phyloP scores from a whole-genome alignment of 2,113 vertebrate species.

The Varanus komodoensis region DNA sequence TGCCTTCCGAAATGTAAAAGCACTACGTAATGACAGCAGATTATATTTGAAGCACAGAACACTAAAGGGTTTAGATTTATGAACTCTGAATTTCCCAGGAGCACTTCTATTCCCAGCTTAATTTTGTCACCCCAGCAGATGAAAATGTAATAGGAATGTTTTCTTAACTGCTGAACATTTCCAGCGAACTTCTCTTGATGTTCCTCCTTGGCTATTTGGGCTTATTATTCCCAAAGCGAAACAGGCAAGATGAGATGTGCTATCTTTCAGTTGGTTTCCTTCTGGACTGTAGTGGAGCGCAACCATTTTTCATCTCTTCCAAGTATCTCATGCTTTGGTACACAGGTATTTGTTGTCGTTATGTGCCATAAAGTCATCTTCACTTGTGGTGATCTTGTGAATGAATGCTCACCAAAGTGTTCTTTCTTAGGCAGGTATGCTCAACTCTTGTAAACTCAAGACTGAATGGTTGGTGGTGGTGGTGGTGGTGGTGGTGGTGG shows the following conservation, averaged over 20 bases:
- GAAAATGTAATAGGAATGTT: conserved; percentile 9
- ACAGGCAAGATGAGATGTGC: not conserved
- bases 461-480: too few relatives aligned
- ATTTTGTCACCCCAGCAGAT: conserved; percentile 19
- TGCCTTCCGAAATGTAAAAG: conserved; percentile 21
- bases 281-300: not conserved
- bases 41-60: not conserved
- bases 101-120: not conserved
- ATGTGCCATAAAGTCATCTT: too few relatives aligned
- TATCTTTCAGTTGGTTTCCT: too few relatives aligned
- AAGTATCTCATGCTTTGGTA: not conserved
- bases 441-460: too few relatives aligned
- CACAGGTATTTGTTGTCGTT: not conserved
- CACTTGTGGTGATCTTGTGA: too few relatives aligned
- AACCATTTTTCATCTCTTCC: not conserved
- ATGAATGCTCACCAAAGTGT: too few relatives aligned
- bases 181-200: not conserved
- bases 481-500: too few relatives aligned
- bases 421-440: too few relatives aligned
- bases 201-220: not conserved
- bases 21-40: conserved; percentile 23
- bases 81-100: conserved; percentile 19
- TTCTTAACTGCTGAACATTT: not conserved
- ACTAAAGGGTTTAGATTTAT: conserved; percentile 22
- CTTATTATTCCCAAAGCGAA: not conserved